These are phyloP conservation scores for Odiellus spinosus DNA, from an alignment of 2,888 invertebrate genomes.

Conservation along the genomic window DNA sequence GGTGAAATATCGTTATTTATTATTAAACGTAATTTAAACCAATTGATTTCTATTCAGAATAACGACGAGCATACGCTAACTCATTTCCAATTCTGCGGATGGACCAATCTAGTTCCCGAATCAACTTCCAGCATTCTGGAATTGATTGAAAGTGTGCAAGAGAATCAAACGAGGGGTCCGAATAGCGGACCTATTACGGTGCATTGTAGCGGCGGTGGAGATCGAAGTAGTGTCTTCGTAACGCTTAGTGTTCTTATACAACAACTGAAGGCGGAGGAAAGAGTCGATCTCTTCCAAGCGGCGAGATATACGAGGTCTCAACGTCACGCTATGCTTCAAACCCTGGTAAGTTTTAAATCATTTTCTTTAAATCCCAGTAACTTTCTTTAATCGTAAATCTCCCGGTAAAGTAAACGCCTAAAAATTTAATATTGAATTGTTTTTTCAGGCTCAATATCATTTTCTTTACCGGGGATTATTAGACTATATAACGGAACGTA, in stretches of 20 bases:
- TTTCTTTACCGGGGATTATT: constrained; percentile 76
- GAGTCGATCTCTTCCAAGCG: constrained; percentile 69
- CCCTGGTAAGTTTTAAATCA: constrained; percentile 48
- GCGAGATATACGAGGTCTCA: constrained; percentile 69
- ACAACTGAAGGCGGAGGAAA: constrained; percentile 63
- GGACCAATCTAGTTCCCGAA: constrained; percentile 56
- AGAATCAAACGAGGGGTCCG: constrained; percentile 24
- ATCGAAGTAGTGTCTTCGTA: constrained; percentile 76
- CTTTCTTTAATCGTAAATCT: too few relatives aligned
- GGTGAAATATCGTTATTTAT: not conserved
- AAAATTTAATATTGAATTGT: too few relatives aligned
- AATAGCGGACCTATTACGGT: constrained; percentile 55
- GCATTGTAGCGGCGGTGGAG: constrained; percentile 73
- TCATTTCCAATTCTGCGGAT: constrained; percentile 74
- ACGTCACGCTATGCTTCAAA: constrained; percentile 64
- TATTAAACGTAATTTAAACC: not conserved
- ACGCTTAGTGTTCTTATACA: constrained; percentile 70
- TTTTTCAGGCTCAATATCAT: constrained; percentile 68
- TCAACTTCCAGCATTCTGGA: constrained; percentile 71
- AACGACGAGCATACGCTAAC: constrained; percentile 22
- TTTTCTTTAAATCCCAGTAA: too few relatives aligned
- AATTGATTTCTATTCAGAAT: constrained; percentile 27
- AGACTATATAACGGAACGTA: constrained; percentile 21
- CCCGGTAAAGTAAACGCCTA: too few relatives aligned
- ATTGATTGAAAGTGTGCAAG: constrained; percentile 51